Conservation (phyloP, 2,797 vertebrate genomes). For the Hippocampus kuda region DNA sequence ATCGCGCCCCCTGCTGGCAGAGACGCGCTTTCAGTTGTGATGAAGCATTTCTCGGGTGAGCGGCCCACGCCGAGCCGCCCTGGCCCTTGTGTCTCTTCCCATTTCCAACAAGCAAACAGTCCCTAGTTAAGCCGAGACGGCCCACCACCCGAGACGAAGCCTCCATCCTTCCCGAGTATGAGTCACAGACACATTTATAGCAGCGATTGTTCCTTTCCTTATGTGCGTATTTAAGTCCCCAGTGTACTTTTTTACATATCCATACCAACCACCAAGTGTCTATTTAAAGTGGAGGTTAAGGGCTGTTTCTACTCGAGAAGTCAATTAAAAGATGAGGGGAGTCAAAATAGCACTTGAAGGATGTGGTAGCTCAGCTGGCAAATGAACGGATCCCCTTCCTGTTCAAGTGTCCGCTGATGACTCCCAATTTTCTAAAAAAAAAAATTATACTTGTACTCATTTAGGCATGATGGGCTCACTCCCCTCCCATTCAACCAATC, state of each 20-base stretch:
- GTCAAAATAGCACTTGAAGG: constrained; percentile 66
- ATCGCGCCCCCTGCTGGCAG: constrained; percentile 48
- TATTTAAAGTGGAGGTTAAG: neutral
- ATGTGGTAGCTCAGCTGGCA: constrained; percentile 51
- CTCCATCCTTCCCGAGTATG: constrained; percentile 31
- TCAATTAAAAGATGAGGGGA: constrained; percentile 60
- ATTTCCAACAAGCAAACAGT: constrained; percentile 50
- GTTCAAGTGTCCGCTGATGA: constrained; percentile 56
- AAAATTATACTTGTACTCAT: constrained; percentile 15
- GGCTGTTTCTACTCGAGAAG: constrained; percentile 29
- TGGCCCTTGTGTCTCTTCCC: constrained; percentile 52
- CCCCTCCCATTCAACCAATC: constrained; percentile 28
- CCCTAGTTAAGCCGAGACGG: constrained; percentile 55
- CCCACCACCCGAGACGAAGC: constrained; percentile 53
- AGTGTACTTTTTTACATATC: neutral
- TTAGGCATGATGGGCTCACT: constrained; percentile 54
- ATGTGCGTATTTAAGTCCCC: constrained; percentile 10
- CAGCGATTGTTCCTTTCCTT: constrained; percentile 36
- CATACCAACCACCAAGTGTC: neutral
- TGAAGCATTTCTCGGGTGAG: constrained; percentile 57
- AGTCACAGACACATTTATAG: constrained; percentile 47
- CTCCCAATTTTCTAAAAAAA: constrained; percentile 27
- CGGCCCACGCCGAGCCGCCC: constrained; percentile 48
- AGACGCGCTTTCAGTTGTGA: constrained; percentile 51
- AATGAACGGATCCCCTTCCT: constrained; percentile 46